Evolutionary conservation across 1,140 invertebrate species (phyloP).

Genomic region (Oncopodura yosiiana): DNA sequence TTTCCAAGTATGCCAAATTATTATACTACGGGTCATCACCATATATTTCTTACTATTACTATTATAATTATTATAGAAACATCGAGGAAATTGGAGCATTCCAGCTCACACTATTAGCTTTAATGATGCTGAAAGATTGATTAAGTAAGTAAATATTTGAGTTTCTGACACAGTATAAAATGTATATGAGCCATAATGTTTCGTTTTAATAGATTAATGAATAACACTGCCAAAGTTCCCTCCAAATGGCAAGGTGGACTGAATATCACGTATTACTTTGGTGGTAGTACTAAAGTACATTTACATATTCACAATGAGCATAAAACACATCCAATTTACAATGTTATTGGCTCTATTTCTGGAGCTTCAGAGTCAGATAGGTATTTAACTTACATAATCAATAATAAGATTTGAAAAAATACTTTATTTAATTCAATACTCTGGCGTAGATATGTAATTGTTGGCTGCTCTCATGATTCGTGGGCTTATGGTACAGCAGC

Average conservation of each 20-base stretch:
- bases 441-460: constrained; percentile 35
- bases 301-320: constrained; percentile 34
- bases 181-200: no score
- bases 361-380: constrained; percentile 41
- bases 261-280: constrained; percentile 37
- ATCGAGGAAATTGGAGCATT: constrained; percentile 9
- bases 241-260: constrained; percentile 37
- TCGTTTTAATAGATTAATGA: not conserved
- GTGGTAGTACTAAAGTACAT: constrained; percentile 19
- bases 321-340: constrained; percentile 31
- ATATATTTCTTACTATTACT: not conserved
- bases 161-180: no score
- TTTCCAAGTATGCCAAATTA: constrained; percentile 19
- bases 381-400: not conserved
- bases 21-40: not conserved
- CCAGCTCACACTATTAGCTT: constrained; percentile 27
- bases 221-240: constrained; percentile 18
- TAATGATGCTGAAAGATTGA: constrained; percentile 29
- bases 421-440: constrained; percentile 7
- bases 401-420: constrained; percentile 7
- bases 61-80: constrained; percentile 18
- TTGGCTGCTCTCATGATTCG: constrained; percentile 36
- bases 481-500: constrained; percentile 36
- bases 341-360: constrained; percentile 36
- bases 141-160: constrained; percentile 25